Percentiles rank a stretch among this genome's conserved stretches.
Conservation (phyloP, 2,888 invertebrate genomes). For the Eristalinus aeneus region DNA sequence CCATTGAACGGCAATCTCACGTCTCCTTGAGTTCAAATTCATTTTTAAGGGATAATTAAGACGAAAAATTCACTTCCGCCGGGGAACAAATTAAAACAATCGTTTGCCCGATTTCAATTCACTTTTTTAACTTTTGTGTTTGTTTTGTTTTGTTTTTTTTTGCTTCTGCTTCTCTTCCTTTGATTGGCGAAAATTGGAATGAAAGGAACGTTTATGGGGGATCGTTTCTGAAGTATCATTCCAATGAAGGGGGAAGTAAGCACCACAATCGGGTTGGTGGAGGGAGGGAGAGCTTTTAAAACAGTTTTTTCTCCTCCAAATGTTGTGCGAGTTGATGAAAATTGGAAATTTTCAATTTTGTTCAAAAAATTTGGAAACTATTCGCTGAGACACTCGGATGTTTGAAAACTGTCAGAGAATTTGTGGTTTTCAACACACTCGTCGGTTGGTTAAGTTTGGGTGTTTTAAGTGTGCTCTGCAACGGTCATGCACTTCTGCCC, state of each 20-base stretch:
- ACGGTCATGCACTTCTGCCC: too few species aligned
- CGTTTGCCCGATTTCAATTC: background rate
- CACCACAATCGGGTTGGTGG: too few species aligned
- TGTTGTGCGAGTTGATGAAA: too few species aligned
- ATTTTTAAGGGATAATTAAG: background rate
- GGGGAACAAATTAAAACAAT: conserved; percentile 14
- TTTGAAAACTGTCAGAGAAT: background rate
- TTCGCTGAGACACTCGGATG: background rate
- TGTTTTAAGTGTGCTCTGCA: background rate
- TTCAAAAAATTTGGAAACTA: background rate
- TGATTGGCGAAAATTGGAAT: too few species aligned
- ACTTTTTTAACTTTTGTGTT: background rate
- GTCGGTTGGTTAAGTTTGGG: background rate
- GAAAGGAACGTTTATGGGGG: background rate
- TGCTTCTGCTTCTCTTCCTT: background rate
- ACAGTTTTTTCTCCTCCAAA: background rate
- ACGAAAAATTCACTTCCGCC: background rate
- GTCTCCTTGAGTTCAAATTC: conserved; percentile 5
- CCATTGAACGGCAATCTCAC: conserved; percentile 1
- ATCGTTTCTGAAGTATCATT: background rate
- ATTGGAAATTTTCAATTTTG: too few species aligned
- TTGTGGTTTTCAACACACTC: background rate
- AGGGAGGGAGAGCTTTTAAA: background rate
- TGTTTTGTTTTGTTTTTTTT: background rate
- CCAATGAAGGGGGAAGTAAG: background rate